These are phyloP conservation scores for Neoascia interrupta DNA, from an alignment of 2,888 invertebrate species.

Conservation along the genomic window DNA sequence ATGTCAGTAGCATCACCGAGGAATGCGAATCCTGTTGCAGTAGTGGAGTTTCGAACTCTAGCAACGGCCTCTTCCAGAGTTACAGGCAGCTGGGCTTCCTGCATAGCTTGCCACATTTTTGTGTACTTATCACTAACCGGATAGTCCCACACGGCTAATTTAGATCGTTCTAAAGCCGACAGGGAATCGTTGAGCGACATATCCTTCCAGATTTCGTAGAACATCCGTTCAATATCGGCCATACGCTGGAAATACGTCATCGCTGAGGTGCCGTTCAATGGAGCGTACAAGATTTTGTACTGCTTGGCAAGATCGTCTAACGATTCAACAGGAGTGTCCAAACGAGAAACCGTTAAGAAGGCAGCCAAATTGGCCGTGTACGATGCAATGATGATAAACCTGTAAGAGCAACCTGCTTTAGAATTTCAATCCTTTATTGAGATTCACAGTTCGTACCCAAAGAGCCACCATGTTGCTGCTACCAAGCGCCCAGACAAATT, in stretches of 20 bases:
- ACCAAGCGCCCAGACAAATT: conserved; percentile 96
- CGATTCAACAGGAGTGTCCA: conserved; percentile 95
- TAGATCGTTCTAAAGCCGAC: conserved; percentile 92
- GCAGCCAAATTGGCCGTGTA: conserved; percentile 99
- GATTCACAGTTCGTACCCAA: conserved; percentile 83
- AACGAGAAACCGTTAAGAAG: conserved; percentile 94
- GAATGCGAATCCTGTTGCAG: conserved; percentile 94
- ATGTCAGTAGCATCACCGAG: conserved; percentile 97
- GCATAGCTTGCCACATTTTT: conserved; percentile 99
- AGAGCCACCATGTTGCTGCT: conserved; percentile 99
- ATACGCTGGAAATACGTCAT: conserved; percentile 97
- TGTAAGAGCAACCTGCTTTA: conserved; percentile 71
- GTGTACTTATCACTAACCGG: conserved; percentile 99
- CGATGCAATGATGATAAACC: conserved; percentile 98
- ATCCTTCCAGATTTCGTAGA: conserved; percentile 99
- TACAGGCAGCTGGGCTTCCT: conserved; percentile 88
- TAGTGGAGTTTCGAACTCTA: conserved; percentile 84
- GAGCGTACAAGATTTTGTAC: conserved; percentile 97
- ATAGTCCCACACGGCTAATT: conserved; percentile 99
- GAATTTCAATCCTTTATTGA: background rate
- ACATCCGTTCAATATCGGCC: conserved; percentile 95
- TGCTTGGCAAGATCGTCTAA: conserved; percentile 96
- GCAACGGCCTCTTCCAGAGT: conserved; percentile 89
- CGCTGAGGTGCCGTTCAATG: conserved; percentile 91
- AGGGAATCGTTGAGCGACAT: conserved; percentile 97